Evolutionary conservation across 2,797 vertebrate species (phyloP).

Genomic region (Malurus splendens): DNA sequence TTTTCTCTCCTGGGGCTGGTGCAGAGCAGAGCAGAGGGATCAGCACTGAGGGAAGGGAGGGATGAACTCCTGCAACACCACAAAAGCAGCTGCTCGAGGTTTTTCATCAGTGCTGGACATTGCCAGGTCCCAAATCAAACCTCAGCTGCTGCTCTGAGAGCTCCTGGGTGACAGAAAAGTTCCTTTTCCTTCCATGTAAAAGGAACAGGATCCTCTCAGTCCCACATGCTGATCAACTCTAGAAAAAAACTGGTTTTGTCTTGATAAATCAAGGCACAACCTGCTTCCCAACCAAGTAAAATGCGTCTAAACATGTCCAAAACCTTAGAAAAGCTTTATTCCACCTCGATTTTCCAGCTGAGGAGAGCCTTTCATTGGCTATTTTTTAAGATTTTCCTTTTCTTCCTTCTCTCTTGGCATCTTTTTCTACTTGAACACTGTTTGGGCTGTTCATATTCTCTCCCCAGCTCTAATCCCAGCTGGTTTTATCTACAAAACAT

Average conservation of each 20-base stretch:
- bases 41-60: accelerated
- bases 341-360: not conserved
- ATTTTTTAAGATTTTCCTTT: not conserved
- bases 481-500: not conserved
- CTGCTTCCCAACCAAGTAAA: not conserved
- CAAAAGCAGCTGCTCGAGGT: accelerated
- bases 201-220: not conserved
- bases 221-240: not conserved
- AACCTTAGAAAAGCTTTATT: not conserved
- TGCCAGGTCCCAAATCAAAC: not conserved
- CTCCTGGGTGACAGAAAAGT: not conserved
- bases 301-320: no score
- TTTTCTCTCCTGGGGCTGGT: accelerated
- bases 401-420: not conserved
- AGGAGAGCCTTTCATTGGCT: accelerated
- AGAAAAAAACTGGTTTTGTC: not conserved
- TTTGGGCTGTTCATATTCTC: not conserved
- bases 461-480: not conserved
- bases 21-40: accelerated
- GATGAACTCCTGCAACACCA: accelerated
- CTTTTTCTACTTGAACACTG: not conserved
- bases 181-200: no score
- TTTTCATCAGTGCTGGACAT: accelerated
- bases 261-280: not conserved
- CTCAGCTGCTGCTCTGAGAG: not conserved